A percentile compares a stretch with the other conserved stretches of the same genome.
These are phyloP conservation scores for Desmophyllum pertusum DNA, from an alignment of 92 coral and sea anemone species.

Conservation along the genomic window DNA sequence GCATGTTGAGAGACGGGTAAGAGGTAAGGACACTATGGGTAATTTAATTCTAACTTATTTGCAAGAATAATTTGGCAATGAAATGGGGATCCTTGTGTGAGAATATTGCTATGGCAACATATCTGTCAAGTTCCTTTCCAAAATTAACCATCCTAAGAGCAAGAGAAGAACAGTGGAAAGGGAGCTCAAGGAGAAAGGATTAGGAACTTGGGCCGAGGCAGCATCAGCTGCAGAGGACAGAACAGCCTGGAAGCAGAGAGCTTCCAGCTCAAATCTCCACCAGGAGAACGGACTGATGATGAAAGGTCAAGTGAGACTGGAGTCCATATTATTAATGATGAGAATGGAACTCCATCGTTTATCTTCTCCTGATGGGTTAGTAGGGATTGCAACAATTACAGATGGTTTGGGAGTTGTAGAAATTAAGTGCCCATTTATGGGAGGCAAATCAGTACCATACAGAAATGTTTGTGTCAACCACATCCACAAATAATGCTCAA, in stretches of 20 bases:
- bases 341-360: slow-evolving; percentile 23
- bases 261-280: no score
- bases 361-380: slow-evolving; percentile 42
- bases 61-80: slow-evolving; percentile 16
- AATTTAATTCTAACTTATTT: background rate
- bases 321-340: background rate
- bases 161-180: no score
- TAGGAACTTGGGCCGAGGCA: no score
- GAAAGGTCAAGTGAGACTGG: slow-evolving; percentile 44
- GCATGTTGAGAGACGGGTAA: background rate
- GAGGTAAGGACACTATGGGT: slow-evolving; percentile 9
- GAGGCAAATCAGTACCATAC: slow-evolving; percentile 44
- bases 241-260: no score
- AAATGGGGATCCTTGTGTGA: slow-evolving; percentile 36
- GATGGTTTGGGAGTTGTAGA: slow-evolving; percentile 2
- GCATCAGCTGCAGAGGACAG: no score
- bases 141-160: slow-evolving; percentile 21
- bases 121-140: slow-evolving; percentile 14
- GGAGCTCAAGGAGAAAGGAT: no score
- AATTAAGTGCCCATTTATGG: slow-evolving; percentile 41
- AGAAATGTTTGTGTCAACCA: slow-evolving; percentile 52
- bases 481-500: slow-evolving; percentile 57
- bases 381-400: background rate
- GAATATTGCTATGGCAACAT: slow-evolving; percentile 23
- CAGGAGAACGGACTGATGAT: no score